A percentile compares a stretch with the other conserved stretches of the same genome.
These are phyloP conservation scores for Eugnorisma glareosa DNA, from an alignment of 2,888 invertebrate species.

Conservation along the genomic window DNA sequence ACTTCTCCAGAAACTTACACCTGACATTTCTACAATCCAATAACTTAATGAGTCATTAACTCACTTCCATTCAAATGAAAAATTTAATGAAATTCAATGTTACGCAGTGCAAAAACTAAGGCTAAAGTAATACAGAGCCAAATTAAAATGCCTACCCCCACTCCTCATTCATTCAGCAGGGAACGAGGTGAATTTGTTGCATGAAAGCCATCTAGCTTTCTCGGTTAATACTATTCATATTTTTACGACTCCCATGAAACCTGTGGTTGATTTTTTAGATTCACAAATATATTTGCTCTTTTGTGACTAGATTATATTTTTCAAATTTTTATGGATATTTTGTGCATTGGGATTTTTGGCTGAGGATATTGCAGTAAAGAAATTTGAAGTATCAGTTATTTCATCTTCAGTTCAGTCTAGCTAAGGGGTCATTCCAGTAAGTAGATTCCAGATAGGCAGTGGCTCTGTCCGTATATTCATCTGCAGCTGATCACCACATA, in stretches of 20 bases:
- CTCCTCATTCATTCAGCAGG: constrained; percentile 69
- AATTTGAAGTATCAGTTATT: neutral
- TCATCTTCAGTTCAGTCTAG: neutral
- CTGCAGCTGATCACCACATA: neutral
- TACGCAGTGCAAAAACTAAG: constrained; percentile 53
- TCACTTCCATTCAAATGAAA: neutral
- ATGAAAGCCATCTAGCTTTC: constrained; percentile 67
- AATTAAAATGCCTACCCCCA: constrained; percentile 61
- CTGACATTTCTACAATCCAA: neutral
- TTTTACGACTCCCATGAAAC: constrained; percentile 68
- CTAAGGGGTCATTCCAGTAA: too few relatives aligned
- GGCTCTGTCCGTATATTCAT: neutral
- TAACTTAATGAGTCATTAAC: neutral
- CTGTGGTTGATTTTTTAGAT: constrained; percentile 64
- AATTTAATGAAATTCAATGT: constrained; percentile 8
- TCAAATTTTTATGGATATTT: constrained; percentile 28
- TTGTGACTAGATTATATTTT: constrained; percentile 55
- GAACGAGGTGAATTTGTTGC: constrained; percentile 73
- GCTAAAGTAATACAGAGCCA: constrained; percentile 18
- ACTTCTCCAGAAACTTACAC: neutral
- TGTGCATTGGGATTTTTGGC: constrained; percentile 25
- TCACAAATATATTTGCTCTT: constrained; percentile 43
- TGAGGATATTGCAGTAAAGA: neutral
- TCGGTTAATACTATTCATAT: constrained; percentile 70
- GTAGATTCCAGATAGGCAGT: too few relatives aligned